Evolutionary conservation across 2,797 vertebrate genomes (phyloP).

Genomic region (Gymnothorax reevesii): DNA sequence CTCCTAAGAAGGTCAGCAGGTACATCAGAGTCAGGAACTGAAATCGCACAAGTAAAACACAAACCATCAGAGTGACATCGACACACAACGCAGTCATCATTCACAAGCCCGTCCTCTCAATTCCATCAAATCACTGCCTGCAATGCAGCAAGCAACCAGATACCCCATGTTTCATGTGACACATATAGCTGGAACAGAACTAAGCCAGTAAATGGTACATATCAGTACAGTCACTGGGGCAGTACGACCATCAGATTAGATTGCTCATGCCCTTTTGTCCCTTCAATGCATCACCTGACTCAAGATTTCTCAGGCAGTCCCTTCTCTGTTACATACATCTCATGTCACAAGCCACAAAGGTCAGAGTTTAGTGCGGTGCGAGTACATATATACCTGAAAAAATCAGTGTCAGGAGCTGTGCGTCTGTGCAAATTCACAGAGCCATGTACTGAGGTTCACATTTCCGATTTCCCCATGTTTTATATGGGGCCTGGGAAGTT

Average conservation of each 20-base stretch:
- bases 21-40: slow-evolving; percentile 87
- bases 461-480: not conserved
- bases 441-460: not conserved
- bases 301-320: slow-evolving; percentile 53
- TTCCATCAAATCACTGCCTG: not conserved
- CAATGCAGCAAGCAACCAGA: not conserved
- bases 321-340: slow-evolving; percentile 48
- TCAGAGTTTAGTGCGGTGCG: slow-evolving; percentile 58
- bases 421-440: not conserved
- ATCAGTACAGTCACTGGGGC: not conserved
- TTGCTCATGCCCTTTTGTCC: slow-evolving; percentile 29
- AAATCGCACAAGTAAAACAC: slow-evolving; percentile 24
- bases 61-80: slow-evolving; percentile 33
- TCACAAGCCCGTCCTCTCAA: not conserved
- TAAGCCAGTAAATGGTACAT: slow-evolving; percentile 3
- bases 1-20: slow-evolving; percentile 86
- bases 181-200: not conserved
- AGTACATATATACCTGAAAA: not conserved
- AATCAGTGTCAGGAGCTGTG: not conserved
- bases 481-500: not conserved
- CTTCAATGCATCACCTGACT: slow-evolving; percentile 53
- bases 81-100: slow-evolving; percentile 10
- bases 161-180: slow-evolving; percentile 6
- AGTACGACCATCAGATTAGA: not conserved
- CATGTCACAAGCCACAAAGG: slow-evolving; percentile 71